These are phyloP conservation scores for cat (Felis catus) DNA, from an alignment of 2,113 vertebrate genomes.

Conservation along the genomic window DNA sequence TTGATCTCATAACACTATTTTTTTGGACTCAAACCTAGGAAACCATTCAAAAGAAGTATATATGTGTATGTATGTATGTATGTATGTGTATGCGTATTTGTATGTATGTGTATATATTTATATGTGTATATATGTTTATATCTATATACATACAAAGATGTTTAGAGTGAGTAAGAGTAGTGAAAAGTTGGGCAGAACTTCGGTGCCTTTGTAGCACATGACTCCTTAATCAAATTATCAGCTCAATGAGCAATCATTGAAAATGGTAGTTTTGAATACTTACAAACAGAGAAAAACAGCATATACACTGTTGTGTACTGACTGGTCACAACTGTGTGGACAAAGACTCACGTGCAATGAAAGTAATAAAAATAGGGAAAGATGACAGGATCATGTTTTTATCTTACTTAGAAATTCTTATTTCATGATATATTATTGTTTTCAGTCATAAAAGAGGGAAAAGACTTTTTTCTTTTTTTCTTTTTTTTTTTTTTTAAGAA, in stretches of 20 bases:
- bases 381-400: not conserved
- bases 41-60: not conserved
- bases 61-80: not conserved
- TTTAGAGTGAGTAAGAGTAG: not conserved
- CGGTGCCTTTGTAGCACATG: not conserved
- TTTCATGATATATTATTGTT: not conserved
- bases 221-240: not conserved
- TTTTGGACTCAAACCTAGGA: not conserved
- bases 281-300: not conserved
- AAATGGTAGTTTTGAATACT: not conserved
- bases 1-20: not conserved
- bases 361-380: not conserved
- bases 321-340: not conserved
- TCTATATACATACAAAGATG: not conserved
- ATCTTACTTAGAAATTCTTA: not conserved
- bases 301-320: not conserved
- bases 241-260: not conserved
- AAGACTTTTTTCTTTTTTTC: no score
- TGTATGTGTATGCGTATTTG: no score
- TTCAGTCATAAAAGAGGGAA: not conserved
- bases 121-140: no score
- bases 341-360: not conserved
- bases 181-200: not conserved
- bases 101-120: no score
- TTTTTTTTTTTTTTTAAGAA: no score